phyloP scores from a whole-genome alignment of 2,888 invertebrate genomes.

The Heliconius sara region DNA sequence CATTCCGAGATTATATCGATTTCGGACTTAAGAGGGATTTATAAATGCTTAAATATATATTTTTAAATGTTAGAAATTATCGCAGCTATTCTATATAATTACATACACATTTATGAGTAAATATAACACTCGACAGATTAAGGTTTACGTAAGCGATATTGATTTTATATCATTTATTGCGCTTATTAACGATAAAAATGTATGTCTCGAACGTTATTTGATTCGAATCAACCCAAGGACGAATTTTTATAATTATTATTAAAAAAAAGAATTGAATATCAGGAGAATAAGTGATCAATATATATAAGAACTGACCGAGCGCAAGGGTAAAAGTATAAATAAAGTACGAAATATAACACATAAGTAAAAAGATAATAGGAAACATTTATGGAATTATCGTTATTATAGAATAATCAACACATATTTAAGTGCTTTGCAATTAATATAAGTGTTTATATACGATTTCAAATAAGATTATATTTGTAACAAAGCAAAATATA shows the following conservation, averaged over 20 bases:
- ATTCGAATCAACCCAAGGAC: constrained; percentile 44
- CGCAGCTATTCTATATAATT: constrained; percentile 37
- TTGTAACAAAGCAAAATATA: too few species aligned
- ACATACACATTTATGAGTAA: constrained; percentile 47
- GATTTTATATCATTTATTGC: constrained; percentile 47
- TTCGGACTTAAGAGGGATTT: background rate
- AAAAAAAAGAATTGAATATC: too few species aligned
- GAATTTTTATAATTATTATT: background rate
- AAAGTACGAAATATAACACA: too few species aligned
- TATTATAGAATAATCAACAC: background rate
- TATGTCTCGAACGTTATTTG: constrained; percentile 45
- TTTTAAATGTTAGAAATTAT: constrained; percentile 10
- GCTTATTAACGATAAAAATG: constrained; percentile 49
- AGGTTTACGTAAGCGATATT: constrained; percentile 47
- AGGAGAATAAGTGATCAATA: too few species aligned
- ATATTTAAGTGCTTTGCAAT: background rate
- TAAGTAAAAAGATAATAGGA: background rate
- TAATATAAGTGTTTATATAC: background rate
- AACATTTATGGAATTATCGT: background rate
- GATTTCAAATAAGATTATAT: too few species aligned
- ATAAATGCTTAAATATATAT: background rate
- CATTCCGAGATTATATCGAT: too few species aligned
- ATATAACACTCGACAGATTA: constrained; percentile 51
- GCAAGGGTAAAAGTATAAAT: too few species aligned
- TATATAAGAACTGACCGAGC: too few species aligned